Evolutionary conservation across 2,113 vertebrate genomes (phyloP), one percentile per base, ranked within the genome.

Genomic region (Bos indicus): DNA sequence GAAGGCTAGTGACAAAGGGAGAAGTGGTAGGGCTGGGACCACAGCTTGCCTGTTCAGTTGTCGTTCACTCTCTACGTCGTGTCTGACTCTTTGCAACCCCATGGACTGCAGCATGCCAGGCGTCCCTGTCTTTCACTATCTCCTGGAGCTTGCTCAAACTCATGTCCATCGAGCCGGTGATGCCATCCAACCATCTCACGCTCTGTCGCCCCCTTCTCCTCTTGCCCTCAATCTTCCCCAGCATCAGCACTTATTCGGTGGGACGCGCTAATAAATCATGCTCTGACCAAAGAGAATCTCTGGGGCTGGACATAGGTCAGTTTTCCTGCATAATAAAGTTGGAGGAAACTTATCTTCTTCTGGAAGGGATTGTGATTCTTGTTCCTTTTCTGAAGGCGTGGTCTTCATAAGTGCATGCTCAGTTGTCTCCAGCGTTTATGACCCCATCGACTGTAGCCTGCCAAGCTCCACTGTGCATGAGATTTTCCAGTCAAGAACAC

Each of bases 41-140:
- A 10, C 40, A 21, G 40, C 48, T 11, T 30, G 33, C 11, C 7
- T 23, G 59, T 16, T 64, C 26, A 30, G 7, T 4, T 43, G 71
- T 14, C 12, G 0, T 7, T 26, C 3, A 0, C 11, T 14, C 23
- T 43, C 71, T 43, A 7, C 11, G 0, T 77, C 1, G 3, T 43
- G 36, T 77, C 71, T 26, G 23, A 77, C 71, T 77, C 71, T 25
- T 77, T 77, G 21, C 71, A 14, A 26, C 71, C 36, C 36, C 36
- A 7, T 26, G 36, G 12, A 43, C 71, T 14, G 6, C 71, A 43
- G 71, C 71, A 77, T 3, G 0, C 36, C 71, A 43, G 36, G 71
- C 1, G 5, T 77, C 36, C 19, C 71, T 26, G 23, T 43, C 71
- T 25, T 77, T 77, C 36, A 77, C 71, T 14, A 1, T 77, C 71